Percentiles rank a stretch among this genome's conserved stretches.
phyloP scores from a whole-genome alignment of 2,113 vertebrate species.

The Campylomormyrus tamandua region DNA sequence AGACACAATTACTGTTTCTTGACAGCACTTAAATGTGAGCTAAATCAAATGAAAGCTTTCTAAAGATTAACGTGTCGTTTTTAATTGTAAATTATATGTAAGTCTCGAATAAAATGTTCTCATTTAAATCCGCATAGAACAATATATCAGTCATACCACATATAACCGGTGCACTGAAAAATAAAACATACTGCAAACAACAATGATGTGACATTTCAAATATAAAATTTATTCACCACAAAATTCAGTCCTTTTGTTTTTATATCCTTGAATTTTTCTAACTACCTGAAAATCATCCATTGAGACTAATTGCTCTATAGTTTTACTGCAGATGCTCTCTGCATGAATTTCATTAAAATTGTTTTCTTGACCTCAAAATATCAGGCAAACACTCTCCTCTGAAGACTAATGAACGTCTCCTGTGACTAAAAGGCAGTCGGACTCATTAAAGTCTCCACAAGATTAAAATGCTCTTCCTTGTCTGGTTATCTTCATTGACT shows the following conservation, averaged over 20 bases:
- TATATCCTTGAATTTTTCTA: neutral
- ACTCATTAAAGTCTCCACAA: conserved; percentile 18
- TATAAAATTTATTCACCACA: neutral
- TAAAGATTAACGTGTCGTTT: neutral
- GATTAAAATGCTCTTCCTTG: conserved; percentile 20
- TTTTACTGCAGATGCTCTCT: neutral
- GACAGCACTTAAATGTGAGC: neutral
- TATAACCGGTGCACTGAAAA: neutral
- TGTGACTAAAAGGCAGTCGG: neutral
- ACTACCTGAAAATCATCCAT: neutral
- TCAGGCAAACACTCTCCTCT: neutral
- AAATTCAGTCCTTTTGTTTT: neutral
- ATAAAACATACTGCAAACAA: neutral
- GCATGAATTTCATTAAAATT: neutral
- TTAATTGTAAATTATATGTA: neutral
- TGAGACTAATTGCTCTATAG: neutral
- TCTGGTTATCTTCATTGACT: conserved; percentile 24
- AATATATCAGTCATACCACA: neutral
- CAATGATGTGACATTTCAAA: neutral
- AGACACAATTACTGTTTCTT: neutral
- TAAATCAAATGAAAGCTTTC: neutral
- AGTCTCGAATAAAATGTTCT: neutral
- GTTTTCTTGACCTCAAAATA: conserved; percentile 8
- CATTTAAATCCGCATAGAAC: neutral
- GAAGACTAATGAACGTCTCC: conserved; percentile 15